Conservation (phyloP, 2,797 vertebrate genomes). For the Spinus pinus region DNA sequence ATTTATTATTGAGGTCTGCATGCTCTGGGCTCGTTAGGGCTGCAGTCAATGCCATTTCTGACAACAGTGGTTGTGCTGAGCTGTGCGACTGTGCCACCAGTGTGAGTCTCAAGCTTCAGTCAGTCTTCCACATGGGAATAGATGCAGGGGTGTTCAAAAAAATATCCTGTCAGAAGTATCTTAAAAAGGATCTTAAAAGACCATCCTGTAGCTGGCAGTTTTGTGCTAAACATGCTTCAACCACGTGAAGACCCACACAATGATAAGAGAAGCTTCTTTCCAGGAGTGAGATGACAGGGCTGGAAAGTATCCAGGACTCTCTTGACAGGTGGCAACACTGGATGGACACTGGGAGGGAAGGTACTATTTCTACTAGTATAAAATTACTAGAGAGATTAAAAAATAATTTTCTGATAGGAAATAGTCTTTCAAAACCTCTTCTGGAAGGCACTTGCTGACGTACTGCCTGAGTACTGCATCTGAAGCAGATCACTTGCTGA, state of each 20-base stretch:
- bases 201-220: not conserved
- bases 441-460: not conserved
- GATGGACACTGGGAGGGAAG: not conserved
- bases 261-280: not conserved
- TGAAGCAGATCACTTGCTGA: not conserved
- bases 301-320: not conserved
- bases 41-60: not conserved
- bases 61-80: accelerated
- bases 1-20: not conserved
- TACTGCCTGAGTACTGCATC: not conserved
- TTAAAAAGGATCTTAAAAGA: not conserved
- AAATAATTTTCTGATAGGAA: not conserved
- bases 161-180: not conserved
- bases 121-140: not conserved
- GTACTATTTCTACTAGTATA: not conserved
- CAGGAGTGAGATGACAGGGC: accelerated
- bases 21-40: not conserved
- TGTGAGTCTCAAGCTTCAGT: not conserved
- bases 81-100: accelerated
- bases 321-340: not conserved
- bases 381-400: not conserved
- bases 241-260: not conserved
- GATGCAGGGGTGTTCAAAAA: not conserved
- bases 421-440: not conserved
- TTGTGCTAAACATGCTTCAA: not conserved